Base-by-base conservation (phyloP, 2,113 vertebrate species). In the Rutilus rutilus region DNA sequence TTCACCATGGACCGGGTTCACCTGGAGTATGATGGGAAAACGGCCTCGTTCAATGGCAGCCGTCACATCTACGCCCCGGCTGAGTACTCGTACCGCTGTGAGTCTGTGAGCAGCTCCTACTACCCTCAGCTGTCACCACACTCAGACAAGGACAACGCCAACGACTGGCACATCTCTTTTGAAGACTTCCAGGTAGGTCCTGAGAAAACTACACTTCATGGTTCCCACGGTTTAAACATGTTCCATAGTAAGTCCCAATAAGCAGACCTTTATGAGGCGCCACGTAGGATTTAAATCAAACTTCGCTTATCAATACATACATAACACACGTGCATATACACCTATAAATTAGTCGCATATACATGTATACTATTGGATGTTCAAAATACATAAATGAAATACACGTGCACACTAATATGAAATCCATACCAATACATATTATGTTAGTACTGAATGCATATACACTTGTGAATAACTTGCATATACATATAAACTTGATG, bases 81-180 rank as follows among this genome's bases (percentile, higher is more conserved):
- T 0, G 95, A 94, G 88, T 97, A 95, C 90, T 97, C 97, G 1
- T 97, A 95, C 92, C 96, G 92, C 90, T 98, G 97, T 5, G 89
- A 95, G 85, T 93, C 92, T 0, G 93, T 97, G 88, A 96, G 91
- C 92, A 96, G 69, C 89, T 83, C 87, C 54, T 87, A 85, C 0
- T 82, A 93, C 87, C 90, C 89, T 0, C 90, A 94, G 71, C 96
- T 97, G 0, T 15, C 92, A 8, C 93, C 95, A 0, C 87, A 10
- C 65, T 85, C 83, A 0, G 33, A 89, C 84, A 94, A 93, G 65
- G 95, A 96, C 8, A 90, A 91, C 0, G 92, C 93, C 88, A 92
- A 92, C 39, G 89, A 90, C 75, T 97, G 96, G 97, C 92, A 92
- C 27, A 84, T 97, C n/a, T 89, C 90, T 0, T 93, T 98, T 9